Evolutionary conservation across 1,140 invertebrate genomes (phyloP), one percentile per base, ranked within the genome.

Genomic region (Watersipora subatra): DNA sequence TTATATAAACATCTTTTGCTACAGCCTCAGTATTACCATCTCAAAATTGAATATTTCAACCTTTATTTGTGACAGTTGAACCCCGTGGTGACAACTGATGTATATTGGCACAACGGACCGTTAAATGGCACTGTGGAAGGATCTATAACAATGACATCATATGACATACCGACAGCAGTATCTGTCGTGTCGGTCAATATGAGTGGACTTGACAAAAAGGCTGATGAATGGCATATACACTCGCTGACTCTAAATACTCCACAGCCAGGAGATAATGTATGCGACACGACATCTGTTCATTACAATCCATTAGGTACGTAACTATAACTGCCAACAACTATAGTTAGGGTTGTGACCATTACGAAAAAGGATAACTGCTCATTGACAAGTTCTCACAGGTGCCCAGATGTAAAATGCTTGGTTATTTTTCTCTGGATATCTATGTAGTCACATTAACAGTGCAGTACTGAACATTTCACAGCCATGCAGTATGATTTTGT

Each of bases 211-310:
- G 89, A 69, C 84, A 89, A 2, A 90, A 89, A n/a, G 72, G 75
- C 2, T 81, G 88, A 64, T 93, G 84, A 72, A 91, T 95, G 82
- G 91, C 92, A 0, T 87, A 87, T 71, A 85, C 86, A 67, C 86
- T 93, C 58, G 63, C 67, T 57, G 20, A 70, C 19, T 46, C n/a
- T 46, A 46, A 46, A 46, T n/a, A 46, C 34, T 67, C 72, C 66
- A 19, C 56, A 69, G 56, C 30, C 2, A 15, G 27, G 26, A 19
- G 28, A 78, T 66, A 69, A 68, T 19, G 71, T 46, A 12, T 77
- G n/a, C 84, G 84, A 69, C 70, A 68, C 29, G 63, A 68, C 0
- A 72, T 75, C 2, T 81, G 75, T 67, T 73, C 76, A 2, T 71
- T 80, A 1, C 73, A 80, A 17, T 85, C 34, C 34, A 7, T n/a